phyloP scores from a whole-genome alignment of 2,888 invertebrate genomes.

The Cerastis leucographa region DNA sequence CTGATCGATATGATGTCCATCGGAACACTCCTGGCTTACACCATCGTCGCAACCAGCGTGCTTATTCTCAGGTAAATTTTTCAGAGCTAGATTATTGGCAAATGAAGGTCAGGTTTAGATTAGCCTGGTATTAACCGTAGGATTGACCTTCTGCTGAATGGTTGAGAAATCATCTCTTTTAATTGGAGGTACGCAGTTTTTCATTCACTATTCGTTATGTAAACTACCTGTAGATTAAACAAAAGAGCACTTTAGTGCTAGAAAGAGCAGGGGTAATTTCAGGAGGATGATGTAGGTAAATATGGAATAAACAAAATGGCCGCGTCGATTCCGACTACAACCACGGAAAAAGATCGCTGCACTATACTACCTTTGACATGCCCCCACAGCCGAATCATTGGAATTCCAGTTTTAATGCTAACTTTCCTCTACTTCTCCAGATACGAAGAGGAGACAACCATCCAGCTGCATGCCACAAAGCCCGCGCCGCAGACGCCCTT shows the following conservation, averaged over 20 bases:
- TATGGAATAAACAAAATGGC: neutral
- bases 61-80: conserved; percentile 94
- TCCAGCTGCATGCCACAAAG: conserved; percentile 76
- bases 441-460: conserved; percentile 81
- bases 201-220: neutral
- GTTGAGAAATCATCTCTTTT: neutral
- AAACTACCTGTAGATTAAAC: neutral
- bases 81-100: neutral
- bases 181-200: neutral
- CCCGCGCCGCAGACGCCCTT: conserved; percentile 77
- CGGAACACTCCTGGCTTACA: conserved; percentile 96
- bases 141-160: neutral
- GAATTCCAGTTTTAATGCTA: neutral
- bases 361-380: neutral
- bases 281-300: neutral
- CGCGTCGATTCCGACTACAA: neutral
- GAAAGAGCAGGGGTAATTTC: no score
- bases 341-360: neutral
- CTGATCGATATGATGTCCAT: conserved; percentile 99
- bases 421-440: conserved; percentile 66
- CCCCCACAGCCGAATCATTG: neutral
- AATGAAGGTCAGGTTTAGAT: neutral
- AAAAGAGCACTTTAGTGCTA: neutral
- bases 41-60: conserved; percentile 97
- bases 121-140: no score